Evolutionary conservation across 2,888 invertebrate genomes (phyloP).

Genomic region (Eristalinus aeneus): DNA sequence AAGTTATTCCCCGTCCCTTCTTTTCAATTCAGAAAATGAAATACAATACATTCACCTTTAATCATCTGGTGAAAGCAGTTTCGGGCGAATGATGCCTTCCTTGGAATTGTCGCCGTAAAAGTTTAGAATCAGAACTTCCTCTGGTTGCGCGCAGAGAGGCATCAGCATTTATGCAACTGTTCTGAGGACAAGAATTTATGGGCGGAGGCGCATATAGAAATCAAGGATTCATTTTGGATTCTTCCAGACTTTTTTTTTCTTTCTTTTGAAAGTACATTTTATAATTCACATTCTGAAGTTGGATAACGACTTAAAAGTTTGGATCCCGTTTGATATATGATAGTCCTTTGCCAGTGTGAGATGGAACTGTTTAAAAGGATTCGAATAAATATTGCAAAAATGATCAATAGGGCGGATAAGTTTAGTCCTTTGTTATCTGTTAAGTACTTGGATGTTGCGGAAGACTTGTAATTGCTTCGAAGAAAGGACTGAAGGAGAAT

Average conservation of each 20-base stretch:
- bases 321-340: constrained; percentile 9
- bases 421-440: not conserved
- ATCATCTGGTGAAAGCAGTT: constrained; percentile 32
- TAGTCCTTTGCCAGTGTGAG: not conserved
- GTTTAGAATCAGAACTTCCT: constrained; percentile 43
- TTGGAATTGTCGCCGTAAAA: constrained; percentile 17
- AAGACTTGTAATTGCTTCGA: not conserved
- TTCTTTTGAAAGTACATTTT: constrained; percentile 23
- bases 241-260: not conserved
- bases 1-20: not conserved
- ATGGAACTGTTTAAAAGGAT: constrained; percentile 16
- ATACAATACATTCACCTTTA: constrained; percentile 30
- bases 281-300: constrained; percentile 24
- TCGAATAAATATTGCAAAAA: constrained; percentile 6
- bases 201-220: constrained; percentile 4
- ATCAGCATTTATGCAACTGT: constrained; percentile 8
- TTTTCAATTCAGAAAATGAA: constrained; percentile 4
- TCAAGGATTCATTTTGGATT: constrained; percentile 13
- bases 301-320: constrained; percentile 24
- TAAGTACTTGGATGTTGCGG: not conserved
- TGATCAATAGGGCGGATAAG: not conserved
- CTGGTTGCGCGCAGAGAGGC: not conserved
- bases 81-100: not conserved
- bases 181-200: constrained; percentile 24
- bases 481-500: too few species aligned